Conservation (phyloP, 1,140 invertebrate species). For the Sitodiplosis mosellana region DNA sequence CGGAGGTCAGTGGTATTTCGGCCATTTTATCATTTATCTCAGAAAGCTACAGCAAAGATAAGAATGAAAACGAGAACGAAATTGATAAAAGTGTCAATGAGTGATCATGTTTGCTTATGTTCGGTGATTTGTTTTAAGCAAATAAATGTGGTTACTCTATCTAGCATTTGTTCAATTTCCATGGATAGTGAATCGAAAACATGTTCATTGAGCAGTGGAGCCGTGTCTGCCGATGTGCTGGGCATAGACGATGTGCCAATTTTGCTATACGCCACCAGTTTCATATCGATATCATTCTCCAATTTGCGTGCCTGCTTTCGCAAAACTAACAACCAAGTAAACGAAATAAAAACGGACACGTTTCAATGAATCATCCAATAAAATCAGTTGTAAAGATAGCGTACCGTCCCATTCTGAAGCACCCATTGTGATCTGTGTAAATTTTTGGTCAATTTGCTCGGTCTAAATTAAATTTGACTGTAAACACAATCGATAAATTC, state of each 20-base stretch:
- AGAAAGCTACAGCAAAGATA: constrained; percentile 45
- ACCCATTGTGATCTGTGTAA: background rate
- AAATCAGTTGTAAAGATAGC: background rate
- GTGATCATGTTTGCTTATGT: background rate
- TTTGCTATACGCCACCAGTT: constrained; percentile 90
- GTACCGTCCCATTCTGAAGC: background rate
- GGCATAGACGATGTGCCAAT: constrained; percentile 51
- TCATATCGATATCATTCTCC: constrained; percentile 94
- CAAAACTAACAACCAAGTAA: constrained; percentile 46
- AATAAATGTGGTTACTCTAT: constrained; percentile 30
- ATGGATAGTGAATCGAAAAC: constrained; percentile 82
- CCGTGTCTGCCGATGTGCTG: constrained; percentile 38
- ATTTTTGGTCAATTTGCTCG: no score
- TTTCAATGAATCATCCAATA: background rate
- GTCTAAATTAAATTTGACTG: no score
- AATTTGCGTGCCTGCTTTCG: constrained; percentile 80
- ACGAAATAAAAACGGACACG: background rate
- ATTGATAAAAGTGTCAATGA: no score
- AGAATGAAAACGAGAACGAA: no score
- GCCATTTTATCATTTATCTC: constrained; percentile 77
- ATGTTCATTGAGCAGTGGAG: constrained; percentile 71
- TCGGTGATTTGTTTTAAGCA: background rate
- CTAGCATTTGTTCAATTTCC: constrained; percentile 77
- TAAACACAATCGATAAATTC: no score
- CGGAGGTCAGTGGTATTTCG: constrained; percentile 48